Conservation (phyloP, 1,140 invertebrate species). For the Cotesia typhae region DNA sequence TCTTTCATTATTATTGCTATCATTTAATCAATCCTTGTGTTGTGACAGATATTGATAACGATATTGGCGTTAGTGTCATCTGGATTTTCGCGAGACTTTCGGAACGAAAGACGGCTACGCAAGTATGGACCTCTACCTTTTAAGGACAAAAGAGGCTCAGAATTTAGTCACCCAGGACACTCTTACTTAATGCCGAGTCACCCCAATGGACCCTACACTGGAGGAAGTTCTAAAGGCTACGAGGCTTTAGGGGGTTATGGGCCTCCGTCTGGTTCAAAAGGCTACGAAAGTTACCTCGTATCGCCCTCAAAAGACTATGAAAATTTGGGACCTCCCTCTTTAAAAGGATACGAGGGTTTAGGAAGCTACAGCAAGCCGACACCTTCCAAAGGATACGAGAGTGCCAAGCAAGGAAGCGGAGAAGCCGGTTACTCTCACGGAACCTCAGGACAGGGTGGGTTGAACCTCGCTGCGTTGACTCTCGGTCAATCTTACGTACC, state of each 20-base stretch:
- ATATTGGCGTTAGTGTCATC: slow-evolving; percentile 44
- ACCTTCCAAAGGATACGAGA: slow-evolving; percentile 15
- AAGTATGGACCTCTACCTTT: slow-evolving; percentile 31
- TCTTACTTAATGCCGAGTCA: slow-evolving; percentile 40
- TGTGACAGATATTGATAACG: slow-evolving; percentile 51
- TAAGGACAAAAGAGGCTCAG: slow-evolving; percentile 58
- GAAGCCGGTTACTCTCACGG: background rate
- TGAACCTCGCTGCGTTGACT: slow-evolving; percentile 12
- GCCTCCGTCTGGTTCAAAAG: too few relatives aligned
- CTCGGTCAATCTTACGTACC: slow-evolving; percentile 42
- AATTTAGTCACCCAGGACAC: slow-evolving; percentile 45
- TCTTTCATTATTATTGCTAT: slow-evolving; percentile 3
- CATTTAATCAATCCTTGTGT: slow-evolving; percentile 22
- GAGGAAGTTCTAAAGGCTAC: slow-evolving; percentile 4
- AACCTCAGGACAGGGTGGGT: background rate
- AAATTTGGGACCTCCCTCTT: too few relatives aligned
- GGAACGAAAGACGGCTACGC: slow-evolving; percentile 41
- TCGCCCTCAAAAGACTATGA: too few relatives aligned
- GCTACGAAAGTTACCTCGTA: too few relatives aligned
- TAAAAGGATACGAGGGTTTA: too few relatives aligned
- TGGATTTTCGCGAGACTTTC: slow-evolving; percentile 42
- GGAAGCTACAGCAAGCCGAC: background rate
- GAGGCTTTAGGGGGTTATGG: too few relatives aligned
- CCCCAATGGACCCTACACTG: slow-evolving; percentile 14
- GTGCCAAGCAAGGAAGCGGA: slow-evolving; percentile 45